Evolutionary conservation across 2,888 invertebrate species (phyloP), one percentile per base, ranked within the genome.

Genomic region (Cataglyphis rosenhaueri): DNA sequence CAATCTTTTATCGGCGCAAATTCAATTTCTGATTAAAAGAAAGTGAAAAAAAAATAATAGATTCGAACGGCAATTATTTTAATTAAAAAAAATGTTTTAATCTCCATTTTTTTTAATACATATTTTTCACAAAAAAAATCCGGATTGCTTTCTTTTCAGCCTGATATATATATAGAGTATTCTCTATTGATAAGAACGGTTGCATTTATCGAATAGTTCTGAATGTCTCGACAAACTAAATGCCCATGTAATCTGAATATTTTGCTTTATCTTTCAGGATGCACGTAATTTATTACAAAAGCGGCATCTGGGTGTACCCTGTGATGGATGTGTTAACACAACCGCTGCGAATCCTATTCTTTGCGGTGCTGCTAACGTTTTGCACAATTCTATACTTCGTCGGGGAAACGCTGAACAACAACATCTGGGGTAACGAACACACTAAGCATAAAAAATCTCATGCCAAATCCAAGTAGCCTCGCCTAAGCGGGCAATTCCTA

Each of bases 301-400:
- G 97, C 38, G 97, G 97, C 61, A 95, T 97, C 87, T 99, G 99
- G 99, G 98, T 98, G 0, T 99, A 99, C 94, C 99, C 99, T 0
- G 96, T 99, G 65, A 95, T 99, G 87, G 96, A 97, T 83, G 97
- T 98, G 0, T 95, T 99, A 64, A 96, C 97, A 92, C 95, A 96
- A 93, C 97, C 97, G 18, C 94, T 97, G 87, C 96, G 98, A 92
- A 95, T 97, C 76, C 93, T 96, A 12, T 98, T 99, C 95, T 97
- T 98, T 92, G 89, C 96, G 12, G 95, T 95, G 15, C 95, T 97
- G 84, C 95, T 97, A 68, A 95, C 95, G 3, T 95, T 97, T 89
- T 95, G 96, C 21, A 94, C 95, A 83, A 93, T 95, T 25, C 95
- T 97, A 74, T 98, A 98, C 94, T 93, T 96, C 81, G 91, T 96